A percentile compares a stretch with the other conserved stretches of the same genome.
phyloP scores from a whole-genome alignment of 2,888 invertebrate species.

The Campoletis raptor region DNA sequence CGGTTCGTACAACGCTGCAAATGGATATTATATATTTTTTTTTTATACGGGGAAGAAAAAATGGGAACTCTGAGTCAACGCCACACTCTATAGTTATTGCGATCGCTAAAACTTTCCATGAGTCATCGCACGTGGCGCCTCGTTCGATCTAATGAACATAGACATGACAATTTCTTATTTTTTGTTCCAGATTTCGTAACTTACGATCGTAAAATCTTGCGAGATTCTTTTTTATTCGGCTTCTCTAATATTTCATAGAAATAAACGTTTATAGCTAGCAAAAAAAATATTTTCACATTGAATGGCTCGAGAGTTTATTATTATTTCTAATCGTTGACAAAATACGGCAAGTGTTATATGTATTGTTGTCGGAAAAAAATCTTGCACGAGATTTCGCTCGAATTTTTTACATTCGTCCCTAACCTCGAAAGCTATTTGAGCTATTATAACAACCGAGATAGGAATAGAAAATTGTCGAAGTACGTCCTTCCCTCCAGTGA shows the following conservation, averaged over 20 bases:
- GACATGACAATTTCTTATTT: background rate
- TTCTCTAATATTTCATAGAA: background rate
- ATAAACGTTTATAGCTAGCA: background rate
- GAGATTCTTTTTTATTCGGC: background rate
- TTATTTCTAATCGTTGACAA: background rate
- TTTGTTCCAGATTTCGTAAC: background rate
- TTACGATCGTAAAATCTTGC: background rate
- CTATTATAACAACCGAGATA: no score
- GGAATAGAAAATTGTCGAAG: no score
- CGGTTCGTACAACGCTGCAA: background rate
- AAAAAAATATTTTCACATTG: no score
- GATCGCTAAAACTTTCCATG: slow-evolving; percentile 14
- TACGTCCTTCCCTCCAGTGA: no score
- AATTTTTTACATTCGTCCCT: no score
- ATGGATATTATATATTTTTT: background rate
- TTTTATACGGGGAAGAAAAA: background rate
- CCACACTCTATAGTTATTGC: background rate
- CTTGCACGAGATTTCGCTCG: no score
- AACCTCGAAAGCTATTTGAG: no score
- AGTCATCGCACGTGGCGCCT: slow-evolving; percentile 14
- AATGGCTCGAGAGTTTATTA: background rate
- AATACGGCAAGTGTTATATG: no score
- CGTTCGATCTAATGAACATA: background rate
- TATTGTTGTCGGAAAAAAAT: no score
- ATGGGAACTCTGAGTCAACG: slow-evolving; percentile 48